phyloP scores from a whole-genome alignment of 2,113 vertebrate genomes.

The Crotalus tigris region DNA sequence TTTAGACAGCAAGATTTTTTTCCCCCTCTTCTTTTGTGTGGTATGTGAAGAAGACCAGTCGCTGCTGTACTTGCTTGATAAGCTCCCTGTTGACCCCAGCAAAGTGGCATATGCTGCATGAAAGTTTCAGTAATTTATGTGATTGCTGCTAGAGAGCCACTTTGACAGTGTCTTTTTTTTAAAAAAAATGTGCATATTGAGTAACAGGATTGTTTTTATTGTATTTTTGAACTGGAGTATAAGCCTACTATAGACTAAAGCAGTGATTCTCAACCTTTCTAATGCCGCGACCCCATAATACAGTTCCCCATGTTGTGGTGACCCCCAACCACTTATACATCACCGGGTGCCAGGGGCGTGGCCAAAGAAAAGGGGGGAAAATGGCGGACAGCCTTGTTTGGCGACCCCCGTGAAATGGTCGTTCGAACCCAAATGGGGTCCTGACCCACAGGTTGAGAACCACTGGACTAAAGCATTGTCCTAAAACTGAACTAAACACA shows the following conservation, averaged over 20 bases:
- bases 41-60: background rate
- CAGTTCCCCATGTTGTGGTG: no score
- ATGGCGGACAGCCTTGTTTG: no score
- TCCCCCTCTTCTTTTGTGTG: slow-evolving; percentile 7
- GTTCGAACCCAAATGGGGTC: no score
- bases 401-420: no score
- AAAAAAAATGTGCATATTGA: background rate
- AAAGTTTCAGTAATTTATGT: slow-evolving; percentile 28
- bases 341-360: no score
- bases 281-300: no score
- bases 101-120: slow-evolving; percentile 11
- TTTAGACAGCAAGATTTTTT: slow-evolving; percentile 1
- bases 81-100: slow-evolving; percentile 21
- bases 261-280: no score
- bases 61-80: slow-evolving; percentile 4
- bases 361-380: no score
- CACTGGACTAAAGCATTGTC: background rate
- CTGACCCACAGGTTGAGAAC: no score
- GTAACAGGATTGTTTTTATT: background rate
- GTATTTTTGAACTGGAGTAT: slow-evolving; percentile 5
- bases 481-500: background rate
- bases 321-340: no score
- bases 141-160: background rate
- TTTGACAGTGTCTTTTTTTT: background rate
- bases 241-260: background rate